phyloP scores from a whole-genome alignment of 2,113 vertebrate genomes.

The Girardinichthys multiradiatus region DNA sequence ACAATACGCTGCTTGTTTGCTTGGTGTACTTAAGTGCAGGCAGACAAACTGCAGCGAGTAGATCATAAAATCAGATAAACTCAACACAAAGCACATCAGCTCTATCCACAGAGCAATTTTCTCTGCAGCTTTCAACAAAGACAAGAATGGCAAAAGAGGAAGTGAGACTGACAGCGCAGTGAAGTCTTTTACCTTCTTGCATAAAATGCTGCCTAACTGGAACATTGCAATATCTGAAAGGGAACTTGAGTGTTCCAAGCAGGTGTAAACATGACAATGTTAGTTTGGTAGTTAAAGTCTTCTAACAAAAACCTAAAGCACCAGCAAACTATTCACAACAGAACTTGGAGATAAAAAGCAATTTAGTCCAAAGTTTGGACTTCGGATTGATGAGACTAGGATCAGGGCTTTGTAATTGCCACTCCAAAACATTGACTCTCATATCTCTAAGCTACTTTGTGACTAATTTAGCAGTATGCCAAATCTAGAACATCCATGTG shows the following conservation, averaged over 20 bases:
- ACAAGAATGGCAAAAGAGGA: slow-evolving; percentile 53
- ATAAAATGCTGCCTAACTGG: slow-evolving; percentile 1
- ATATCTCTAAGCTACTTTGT: too few species aligned
- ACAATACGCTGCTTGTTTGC: slow-evolving; percentile 50
- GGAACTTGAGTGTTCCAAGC: neutral
- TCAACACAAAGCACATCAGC: neutral
- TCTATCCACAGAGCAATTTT: slow-evolving; percentile 15
- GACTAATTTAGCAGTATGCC: too few species aligned
- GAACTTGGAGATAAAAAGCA: neutral
- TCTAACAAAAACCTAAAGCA: too few species aligned
- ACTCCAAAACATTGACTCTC: too few species aligned
- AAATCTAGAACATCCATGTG: too few species aligned
- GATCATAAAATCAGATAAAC: neutral
- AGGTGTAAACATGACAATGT: neutral
- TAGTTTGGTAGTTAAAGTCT: neutral
- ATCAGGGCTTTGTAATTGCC: too few species aligned
- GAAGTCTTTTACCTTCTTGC: slow-evolving; percentile 9
- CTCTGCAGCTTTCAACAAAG: slow-evolving; percentile 23
- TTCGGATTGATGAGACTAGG: too few species aligned
- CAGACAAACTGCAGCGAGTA: slow-evolving; percentile 4
- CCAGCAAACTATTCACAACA: too few species aligned
- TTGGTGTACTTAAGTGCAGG: neutral
- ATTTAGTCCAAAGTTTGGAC: neutral
- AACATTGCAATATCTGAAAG: neutral
- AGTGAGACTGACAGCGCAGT: slow-evolving; percentile 40